Conservation (phyloP, 1,140 invertebrate species). For the Megalonaias nervosa region DNA sequence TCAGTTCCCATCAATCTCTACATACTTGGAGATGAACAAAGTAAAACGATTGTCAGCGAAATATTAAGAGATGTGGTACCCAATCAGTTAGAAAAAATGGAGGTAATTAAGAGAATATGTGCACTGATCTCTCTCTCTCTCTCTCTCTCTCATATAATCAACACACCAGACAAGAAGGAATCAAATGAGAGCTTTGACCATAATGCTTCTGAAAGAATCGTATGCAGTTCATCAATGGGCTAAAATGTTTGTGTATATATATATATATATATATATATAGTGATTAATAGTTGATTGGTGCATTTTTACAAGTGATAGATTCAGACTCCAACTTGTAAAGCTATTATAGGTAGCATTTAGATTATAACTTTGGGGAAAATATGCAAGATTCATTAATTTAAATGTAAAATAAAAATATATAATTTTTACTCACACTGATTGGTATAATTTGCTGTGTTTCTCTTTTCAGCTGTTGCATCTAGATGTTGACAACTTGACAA, state of each 20-base stretch:
- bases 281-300: too few relatives aligned
- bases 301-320: too few relatives aligned
- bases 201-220: too few relatives aligned
- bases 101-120: too few relatives aligned
- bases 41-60: conserved; percentile 76
- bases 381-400: background rate
- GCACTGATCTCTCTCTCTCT: too few relatives aligned
- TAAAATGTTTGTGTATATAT: too few relatives aligned
- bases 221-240: too few relatives aligned
- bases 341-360: background rate
- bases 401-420: conserved; percentile 4
- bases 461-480: conserved; percentile 76
- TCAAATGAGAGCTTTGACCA: too few relatives aligned
- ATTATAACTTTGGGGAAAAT: background rate
- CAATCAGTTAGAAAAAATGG: too few relatives aligned
- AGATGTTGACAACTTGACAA: conserved; percentile 77
- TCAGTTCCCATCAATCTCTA: conserved; percentile 77
- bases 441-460: conserved; percentile 16
- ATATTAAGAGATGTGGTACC: conserved; percentile 71
- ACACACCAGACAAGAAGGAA: too few relatives aligned
- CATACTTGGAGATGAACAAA: conserved; percentile 80
- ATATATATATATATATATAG: too few relatives aligned
- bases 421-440: conserved; percentile 1
- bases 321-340: background rate
- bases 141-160: too few relatives aligned